Conservation (phyloP, 2,113 vertebrate species). For the Petaurus breviceps region DNA sequence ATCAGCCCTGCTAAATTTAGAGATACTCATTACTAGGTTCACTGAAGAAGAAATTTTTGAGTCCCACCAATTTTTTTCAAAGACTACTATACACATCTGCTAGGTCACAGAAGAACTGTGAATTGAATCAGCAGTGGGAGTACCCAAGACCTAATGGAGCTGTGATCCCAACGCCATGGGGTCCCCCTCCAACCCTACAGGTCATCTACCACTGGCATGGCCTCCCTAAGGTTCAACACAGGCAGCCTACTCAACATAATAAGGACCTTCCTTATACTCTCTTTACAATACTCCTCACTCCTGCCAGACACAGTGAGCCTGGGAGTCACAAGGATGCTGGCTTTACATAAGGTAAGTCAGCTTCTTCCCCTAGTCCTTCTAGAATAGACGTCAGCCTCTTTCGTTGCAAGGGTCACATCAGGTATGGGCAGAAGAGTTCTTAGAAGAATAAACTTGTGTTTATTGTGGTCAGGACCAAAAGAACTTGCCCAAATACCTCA, state of each 20-base stretch:
- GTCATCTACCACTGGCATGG: not conserved
- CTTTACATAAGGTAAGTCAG: not conserved
- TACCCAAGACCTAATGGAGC: not conserved
- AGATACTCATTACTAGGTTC: not conserved
- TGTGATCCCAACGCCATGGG: not conserved
- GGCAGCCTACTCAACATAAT: not conserved
- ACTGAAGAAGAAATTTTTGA: not conserved
- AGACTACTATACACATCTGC: not conserved
- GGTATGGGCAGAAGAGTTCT: not conserved
- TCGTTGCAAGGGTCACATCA: not conserved
- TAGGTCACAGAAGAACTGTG: not conserved
- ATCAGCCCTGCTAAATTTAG: not conserved
- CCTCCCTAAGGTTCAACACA: not conserved
- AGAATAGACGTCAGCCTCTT: not conserved
- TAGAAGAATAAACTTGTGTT: not conserved
- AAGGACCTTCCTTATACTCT: not conserved
- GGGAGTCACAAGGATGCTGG: not conserved
- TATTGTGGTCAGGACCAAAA: not conserved
- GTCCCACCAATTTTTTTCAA: not conserved
- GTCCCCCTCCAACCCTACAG: not conserved
- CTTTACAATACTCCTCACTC: not conserved
- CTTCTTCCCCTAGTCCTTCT: not conserved
- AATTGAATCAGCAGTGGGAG: not conserved
- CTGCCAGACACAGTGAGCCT: not conserved
- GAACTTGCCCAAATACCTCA: not conserved